Evolutionary conservation across 1,140 invertebrate genomes (phyloP).

Genomic region (Calliopsis andreniformis): DNA sequence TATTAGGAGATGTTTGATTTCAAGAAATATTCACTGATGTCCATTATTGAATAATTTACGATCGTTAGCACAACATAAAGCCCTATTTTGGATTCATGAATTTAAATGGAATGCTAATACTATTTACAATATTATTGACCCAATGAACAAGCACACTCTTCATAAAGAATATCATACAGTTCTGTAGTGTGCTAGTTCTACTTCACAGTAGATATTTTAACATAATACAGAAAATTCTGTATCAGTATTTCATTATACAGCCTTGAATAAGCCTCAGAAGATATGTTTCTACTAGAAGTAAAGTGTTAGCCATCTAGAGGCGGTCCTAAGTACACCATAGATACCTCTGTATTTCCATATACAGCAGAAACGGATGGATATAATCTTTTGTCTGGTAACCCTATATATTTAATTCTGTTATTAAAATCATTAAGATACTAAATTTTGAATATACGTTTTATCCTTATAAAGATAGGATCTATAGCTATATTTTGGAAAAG

Average conservation of each 20-base stretch:
- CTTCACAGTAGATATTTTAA: constrained; percentile 58
- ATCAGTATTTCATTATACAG: constrained; percentile 48
- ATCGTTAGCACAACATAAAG: constrained; percentile 34
- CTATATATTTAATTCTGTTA: constrained; percentile 79
- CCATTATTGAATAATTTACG: constrained; percentile 18
- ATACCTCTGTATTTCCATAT: constrained; percentile 99
- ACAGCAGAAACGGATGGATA: constrained; percentile 98
- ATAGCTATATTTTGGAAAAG: not conserved
- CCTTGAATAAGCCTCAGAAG: constrained; percentile 32
- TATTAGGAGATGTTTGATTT: constrained; percentile 7
- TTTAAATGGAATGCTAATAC: constrained; percentile 53
- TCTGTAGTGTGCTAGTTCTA: constrained; percentile 58
- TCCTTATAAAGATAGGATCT: not conserved
- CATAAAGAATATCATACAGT: constrained; percentile 49
- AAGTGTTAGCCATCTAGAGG: constrained; percentile 94
- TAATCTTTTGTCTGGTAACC: constrained; percentile 95
- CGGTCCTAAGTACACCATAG: constrained; percentile 98
- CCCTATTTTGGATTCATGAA: constrained; percentile 26
- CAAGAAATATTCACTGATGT: not conserved
- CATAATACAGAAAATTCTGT: constrained; percentile 45
- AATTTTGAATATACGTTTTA: not conserved
- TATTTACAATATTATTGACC: constrained; percentile 63
- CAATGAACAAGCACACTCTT: constrained; percentile 56
- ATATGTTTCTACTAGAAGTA: constrained; percentile 55
- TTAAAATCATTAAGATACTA: not conserved